Percentiles rank a stretch among this genome's conserved stretches.
Evolutionary conservation across 1,140 invertebrate species (phyloP).

Genomic region (Dinoponera quadriceps): DNA sequence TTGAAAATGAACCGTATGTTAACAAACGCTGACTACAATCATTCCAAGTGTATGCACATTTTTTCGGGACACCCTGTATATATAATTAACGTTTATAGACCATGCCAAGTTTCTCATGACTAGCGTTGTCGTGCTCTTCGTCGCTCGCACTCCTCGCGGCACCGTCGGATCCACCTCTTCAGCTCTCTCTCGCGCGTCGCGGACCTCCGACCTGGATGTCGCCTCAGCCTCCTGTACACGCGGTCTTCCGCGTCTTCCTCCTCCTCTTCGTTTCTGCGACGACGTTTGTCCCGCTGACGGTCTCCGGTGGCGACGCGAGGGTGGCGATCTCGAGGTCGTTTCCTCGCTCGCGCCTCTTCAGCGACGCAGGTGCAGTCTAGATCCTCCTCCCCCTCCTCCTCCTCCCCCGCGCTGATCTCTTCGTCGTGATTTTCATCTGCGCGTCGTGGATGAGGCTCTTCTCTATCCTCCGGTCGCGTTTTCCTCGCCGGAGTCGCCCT

Average conservation of each 20-base stretch:
- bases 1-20: no score
- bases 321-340: neutral
- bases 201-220: neutral
- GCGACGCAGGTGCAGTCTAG: conserved; percentile 2
- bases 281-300: neutral
- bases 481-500: neutral
- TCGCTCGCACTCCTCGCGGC: conserved; percentile 59
- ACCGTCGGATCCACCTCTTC: conserved; percentile 70
- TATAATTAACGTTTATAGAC: neutral
- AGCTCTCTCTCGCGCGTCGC: conserved; percentile 57
- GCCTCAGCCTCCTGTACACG: neutral
- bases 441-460: neutral
- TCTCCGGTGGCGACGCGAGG: neutral
- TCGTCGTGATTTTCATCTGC: conserved; percentile 7
- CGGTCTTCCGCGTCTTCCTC: conserved; percentile 17
- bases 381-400: conserved; percentile 8
- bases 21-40: no score
- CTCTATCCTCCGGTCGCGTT: neutral
- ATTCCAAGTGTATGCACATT: no score
- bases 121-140: conserved; percentile 6
- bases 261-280: neutral
- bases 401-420: neutral
- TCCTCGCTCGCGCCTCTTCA: neutral
- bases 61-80: no score
- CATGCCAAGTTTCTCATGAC: neutral